These are phyloP conservation scores for Achroia grisella DNA, from an alignment of 1,140 invertebrate species.

Conservation along the genomic window DNA sequence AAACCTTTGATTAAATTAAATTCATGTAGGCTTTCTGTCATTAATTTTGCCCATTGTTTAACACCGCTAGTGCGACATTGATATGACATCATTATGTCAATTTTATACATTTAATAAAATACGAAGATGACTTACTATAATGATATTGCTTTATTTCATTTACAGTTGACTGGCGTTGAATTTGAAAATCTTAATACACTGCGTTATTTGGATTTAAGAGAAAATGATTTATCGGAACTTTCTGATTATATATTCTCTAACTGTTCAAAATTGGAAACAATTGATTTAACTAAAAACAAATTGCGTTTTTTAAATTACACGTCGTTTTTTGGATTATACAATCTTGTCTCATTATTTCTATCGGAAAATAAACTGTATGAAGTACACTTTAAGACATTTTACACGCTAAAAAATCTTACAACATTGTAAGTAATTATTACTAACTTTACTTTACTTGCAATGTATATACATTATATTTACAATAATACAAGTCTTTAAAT, in stretches of 20 bases:
- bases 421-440: constrained; percentile 52
- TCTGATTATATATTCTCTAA: constrained; percentile 74
- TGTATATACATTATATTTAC: no score
- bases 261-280: constrained; percentile 69
- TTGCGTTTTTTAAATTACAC: constrained; percentile 66
- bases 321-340: constrained; percentile 52
- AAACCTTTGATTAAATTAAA: no score
- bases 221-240: constrained; percentile 72
- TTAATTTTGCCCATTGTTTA: no score
- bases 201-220: constrained; percentile 58
- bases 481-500: no score
- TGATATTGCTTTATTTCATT: constrained; percentile 6
- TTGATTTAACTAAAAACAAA: constrained; percentile 77
- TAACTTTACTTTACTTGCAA: no score
- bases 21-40: no score
- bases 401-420: constrained; percentile 60
- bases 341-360: constrained; percentile 54
- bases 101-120: no score
- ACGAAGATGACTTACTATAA: no score
- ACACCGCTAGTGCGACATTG: no score
- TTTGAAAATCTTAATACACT: constrained; percentile 50
- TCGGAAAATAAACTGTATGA: constrained; percentile 63
- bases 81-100: no score
- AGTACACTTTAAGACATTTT: constrained; percentile 65
- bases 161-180: constrained; percentile 59